Evolutionary conservation across 2,797 vertebrate species (phyloP).

Genomic region (Lates japonicus): DNA sequence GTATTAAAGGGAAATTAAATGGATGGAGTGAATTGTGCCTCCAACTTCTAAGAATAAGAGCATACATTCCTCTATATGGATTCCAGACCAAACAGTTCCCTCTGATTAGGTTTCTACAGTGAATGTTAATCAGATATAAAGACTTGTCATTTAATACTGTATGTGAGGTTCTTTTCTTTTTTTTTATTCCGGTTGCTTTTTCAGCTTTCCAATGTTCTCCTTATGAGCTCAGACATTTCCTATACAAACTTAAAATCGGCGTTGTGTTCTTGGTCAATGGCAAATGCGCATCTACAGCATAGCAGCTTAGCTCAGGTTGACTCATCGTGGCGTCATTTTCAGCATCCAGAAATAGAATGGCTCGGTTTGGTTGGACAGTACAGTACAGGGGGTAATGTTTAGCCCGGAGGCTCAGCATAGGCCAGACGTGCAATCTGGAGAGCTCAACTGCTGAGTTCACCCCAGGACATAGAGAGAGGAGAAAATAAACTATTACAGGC

Average conservation of each 20-base stretch:
- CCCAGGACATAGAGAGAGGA: slow-evolving; percentile 58
- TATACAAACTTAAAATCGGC: neutral
- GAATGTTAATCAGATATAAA: slow-evolving; percentile 46
- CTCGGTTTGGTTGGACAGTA: slow-evolving; percentile 44
- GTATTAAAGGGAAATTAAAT: slow-evolving; percentile 63
- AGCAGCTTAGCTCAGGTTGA: slow-evolving; percentile 16
- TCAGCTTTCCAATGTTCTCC: slow-evolving; percentile 11
- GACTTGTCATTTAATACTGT: slow-evolving; percentile 30
- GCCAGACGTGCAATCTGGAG: slow-evolving; percentile 53
- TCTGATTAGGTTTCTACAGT: slow-evolving; percentile 43
- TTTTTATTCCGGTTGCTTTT: neutral
- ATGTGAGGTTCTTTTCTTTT: neutral
- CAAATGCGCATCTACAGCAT: slow-evolving; percentile 11
- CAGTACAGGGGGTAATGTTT: slow-evolving; percentile 47
- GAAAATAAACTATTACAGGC: slow-evolving; percentile 75
- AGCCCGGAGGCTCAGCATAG: slow-evolving; percentile 45
- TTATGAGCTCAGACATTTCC: neutral
- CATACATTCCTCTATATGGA: slow-evolving; percentile 31
- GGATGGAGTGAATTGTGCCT: slow-evolving; percentile 46
- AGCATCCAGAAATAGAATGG: slow-evolving; percentile 49
- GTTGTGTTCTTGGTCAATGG: neutral
- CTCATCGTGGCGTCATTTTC: slow-evolving; percentile 22
- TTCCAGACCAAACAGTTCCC: slow-evolving; percentile 59
- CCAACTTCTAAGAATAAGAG: slow-evolving; percentile 47
- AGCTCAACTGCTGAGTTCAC: slow-evolving; percentile 59